Evolutionary conservation across 1,140 invertebrate genomes (phyloP), one percentile per base, ranked within the genome.

Genomic region (Lucilia sericata): DNA sequence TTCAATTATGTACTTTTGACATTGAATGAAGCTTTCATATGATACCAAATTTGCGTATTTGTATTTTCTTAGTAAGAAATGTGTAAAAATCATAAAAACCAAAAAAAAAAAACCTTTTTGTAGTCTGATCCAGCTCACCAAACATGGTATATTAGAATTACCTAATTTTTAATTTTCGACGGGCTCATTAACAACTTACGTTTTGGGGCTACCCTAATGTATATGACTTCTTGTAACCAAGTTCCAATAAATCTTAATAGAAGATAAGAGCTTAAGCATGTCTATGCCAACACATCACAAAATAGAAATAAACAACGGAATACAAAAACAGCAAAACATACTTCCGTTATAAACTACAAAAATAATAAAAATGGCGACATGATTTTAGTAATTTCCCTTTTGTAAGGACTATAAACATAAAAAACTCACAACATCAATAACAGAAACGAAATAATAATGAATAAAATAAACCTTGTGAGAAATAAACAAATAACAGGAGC

Each of bases 291-390:
- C 75, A 78, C 34, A 78, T 5, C 75, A 78, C 75, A 78, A n/a
- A 76, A 42, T 42, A 42, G 10, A 42, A 42, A 42, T 42, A 42
- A 42, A 42, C 42, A 42, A 42, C 5, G 10, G 5, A 42, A 42
- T n/a, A n/a, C 36, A 78, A 78, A 36, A 14, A 78, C 9, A 75
- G 2, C 5, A 30, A 78, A 47, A 78, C 47, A 78, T 9, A 78
- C 75, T 47, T 42, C 75, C 75, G 36, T 78, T 78, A 36, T 78
- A 78, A 78, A 36, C 75, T 19, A 78, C 75, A 78, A 78, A 42
- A 42, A 78, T 78, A 78, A 78, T 78, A 78, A 78, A 78, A 78
- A 78, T 78, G 75, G 75, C 75, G 75, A 78, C 75, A 78, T 78
- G 75, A 78, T 42, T 76, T 76, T 34, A 76, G 30, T 76, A n/a